Percentiles rank a stretch among this genome's conserved stretches.
Evolutionary conservation across 2,797 vertebrate species (phyloP).

Genomic region (Chelon auratus): DNA sequence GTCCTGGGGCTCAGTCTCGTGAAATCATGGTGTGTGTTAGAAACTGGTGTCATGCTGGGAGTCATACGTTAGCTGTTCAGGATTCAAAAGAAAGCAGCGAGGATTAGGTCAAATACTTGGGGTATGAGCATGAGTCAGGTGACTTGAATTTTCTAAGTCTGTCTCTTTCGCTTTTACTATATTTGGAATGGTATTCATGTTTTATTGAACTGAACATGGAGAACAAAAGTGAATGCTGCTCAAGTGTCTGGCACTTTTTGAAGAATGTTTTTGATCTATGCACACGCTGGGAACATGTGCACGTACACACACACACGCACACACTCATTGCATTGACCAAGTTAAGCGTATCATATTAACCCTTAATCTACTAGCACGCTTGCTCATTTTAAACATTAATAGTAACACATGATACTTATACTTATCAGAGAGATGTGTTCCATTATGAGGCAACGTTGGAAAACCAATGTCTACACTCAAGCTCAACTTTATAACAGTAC

Average conservation of each 20-base stretch:
- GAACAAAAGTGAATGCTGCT: slow-evolving; percentile 36
- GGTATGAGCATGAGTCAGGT: slow-evolving; percentile 24
- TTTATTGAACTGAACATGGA: slow-evolving; percentile 32
- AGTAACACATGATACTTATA: neutral
- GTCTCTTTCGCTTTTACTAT: slow-evolving; percentile 42
- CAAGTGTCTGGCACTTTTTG: slow-evolving; percentile 32
- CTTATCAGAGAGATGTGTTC: neutral
- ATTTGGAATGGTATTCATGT: slow-evolving; percentile 41
- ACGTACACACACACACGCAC: slow-evolving; percentile 3
- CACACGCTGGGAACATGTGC: neutral
- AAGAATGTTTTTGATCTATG: slow-evolving; percentile 50
- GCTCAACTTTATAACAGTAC: neutral
- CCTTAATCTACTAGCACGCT: neutral
- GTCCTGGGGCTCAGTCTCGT: slow-evolving; percentile 12
- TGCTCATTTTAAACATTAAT: neutral
- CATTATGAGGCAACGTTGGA: neutral
- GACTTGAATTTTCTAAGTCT: slow-evolving; percentile 18
- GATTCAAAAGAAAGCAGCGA: slow-evolving; percentile 10
- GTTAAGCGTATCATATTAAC: neutral
- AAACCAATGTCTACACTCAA: slow-evolving; percentile 1
- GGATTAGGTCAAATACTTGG: slow-evolving; percentile 38
- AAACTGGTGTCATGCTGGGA: slow-evolving; percentile 20
- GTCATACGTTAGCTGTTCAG: slow-evolving; percentile 37
- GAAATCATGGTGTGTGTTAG: slow-evolving; percentile 15
- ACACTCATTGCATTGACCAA: slow-evolving; percentile 5